Evolutionary conservation across 2,888 invertebrate genomes (phyloP), one percentile per base, ranked within the genome.

Genomic region (Stenurella melanura): DNA sequence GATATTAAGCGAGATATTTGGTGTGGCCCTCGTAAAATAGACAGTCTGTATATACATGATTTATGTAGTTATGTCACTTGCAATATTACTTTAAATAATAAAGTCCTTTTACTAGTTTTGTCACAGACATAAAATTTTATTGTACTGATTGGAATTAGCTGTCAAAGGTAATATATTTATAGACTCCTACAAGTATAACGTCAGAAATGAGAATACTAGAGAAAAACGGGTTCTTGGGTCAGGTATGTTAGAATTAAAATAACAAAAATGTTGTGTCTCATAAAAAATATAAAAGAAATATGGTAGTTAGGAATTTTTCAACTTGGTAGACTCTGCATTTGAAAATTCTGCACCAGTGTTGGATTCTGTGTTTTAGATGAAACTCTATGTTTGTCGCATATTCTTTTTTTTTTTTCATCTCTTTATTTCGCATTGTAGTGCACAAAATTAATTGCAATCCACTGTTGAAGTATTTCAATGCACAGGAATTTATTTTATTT

Each of bases 121-220:
- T 50, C 50, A 50, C n/a, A 50, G 50, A 50, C 50, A 50, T 50
- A 50, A 50, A 50, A 50, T 50, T 50, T 50, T 50, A 50, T 50
- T 15, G 50, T 17, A 50, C 50, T n/a, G 50, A 50, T 50, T 50
- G 50, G 50, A 50, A 50, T 50, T 50, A n/a, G 5, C 50, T 50
- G 50, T 50, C 50, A 50, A 50, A 50, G 6, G 15, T 50, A n/a
- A 50, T 50, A 50, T 50, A 50, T 50, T 50, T n/a, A 50, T 15
- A 15, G 50, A 50, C 50, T 50, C 50, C 50, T 50, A 50, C 50
- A 50, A 50, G 50, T 15, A 50, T 15, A 50, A 50, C 1, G 50
- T 50, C n/a, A 50, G n/a, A 50, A 17, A 50, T 50, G n/a, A n/a
- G 5, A 15, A 50, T n/a, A 50, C n/a, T 50, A 50, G 50, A n/a